phyloP scores from a whole-genome alignment of 2,113 vertebrate genomes.

The Cyprinodon brontotheroides region DNA sequence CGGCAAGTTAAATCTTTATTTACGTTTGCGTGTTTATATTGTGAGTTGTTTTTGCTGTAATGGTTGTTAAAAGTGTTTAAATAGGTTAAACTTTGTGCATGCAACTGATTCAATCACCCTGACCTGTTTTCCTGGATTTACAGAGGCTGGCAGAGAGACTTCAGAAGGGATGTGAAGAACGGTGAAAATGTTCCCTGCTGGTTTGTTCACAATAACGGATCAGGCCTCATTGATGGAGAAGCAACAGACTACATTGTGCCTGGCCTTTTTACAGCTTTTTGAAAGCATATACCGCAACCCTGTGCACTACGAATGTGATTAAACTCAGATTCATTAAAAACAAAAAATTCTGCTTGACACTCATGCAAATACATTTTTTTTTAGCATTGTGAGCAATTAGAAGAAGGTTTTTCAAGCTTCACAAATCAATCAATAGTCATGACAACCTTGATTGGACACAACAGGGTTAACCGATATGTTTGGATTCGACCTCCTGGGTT shows the following conservation, averaged over 20 bases:
- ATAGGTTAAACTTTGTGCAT: not conserved
- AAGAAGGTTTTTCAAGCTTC: not conserved
- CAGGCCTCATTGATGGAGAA: conserved; percentile 87
- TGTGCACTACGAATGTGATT: not conserved
- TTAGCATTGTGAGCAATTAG: not conserved
- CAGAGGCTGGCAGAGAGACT: conserved; percentile 96
- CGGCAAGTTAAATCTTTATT: conserved; percentile 77
- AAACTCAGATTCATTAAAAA: conserved; percentile 1
- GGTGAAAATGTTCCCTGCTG: conserved; percentile 87
- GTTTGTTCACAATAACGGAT: conserved; percentile 90
- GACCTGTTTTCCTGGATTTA: conserved; percentile 2
- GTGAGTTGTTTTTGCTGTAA: not conserved
- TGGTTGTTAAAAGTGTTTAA: not conserved
- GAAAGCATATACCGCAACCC: not conserved
- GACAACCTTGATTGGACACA: too few relatives aligned
- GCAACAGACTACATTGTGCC: conserved; percentile 85
- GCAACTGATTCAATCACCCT: not conserved
- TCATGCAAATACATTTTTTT: not conserved
- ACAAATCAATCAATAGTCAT: not conserved
- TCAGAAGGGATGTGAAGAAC: conserved; percentile 69
- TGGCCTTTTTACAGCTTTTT: conserved; percentile 68
- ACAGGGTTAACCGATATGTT: too few relatives aligned
- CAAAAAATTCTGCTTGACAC: not conserved
- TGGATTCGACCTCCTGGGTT: too few relatives aligned
- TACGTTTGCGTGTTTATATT: not conserved